A percentile compares a stretch with the other conserved stretches of the same genome.
These are phyloP conservation scores for Ictalurus punctatus DNA, from an alignment of 2,113 vertebrate species.

Conservation along the genomic window DNA sequence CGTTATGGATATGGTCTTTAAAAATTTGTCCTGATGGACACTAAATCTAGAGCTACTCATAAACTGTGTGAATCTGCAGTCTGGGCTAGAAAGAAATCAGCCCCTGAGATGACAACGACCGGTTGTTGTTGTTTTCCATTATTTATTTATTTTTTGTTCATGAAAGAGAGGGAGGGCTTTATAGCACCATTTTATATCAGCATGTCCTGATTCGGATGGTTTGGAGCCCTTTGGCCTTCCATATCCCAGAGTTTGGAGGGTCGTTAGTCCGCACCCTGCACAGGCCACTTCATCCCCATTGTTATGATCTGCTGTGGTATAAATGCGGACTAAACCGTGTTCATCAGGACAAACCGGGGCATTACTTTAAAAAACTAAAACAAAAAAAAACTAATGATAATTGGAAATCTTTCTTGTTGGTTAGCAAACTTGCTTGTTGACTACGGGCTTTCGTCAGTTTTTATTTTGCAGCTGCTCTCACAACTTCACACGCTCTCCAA, in stretches of 20 bases:
- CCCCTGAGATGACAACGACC: no score
- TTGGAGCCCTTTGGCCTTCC: constrained; percentile 17
- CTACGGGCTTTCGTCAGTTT: background rate
- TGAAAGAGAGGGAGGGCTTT: no score
- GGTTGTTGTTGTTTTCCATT: background rate
- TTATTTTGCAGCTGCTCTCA: background rate
- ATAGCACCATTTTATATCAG: background rate
- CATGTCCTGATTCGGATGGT: background rate
- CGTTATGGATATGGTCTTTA: background rate
- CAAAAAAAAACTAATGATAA: background rate
- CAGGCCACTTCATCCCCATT: constrained; percentile 4
- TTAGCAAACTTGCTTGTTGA: background rate
- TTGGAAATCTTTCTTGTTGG: background rate
- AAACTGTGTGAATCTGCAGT: background rate
- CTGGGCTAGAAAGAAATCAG: background rate
- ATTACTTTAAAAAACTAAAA: background rate
- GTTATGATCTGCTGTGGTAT: constrained; percentile 4
- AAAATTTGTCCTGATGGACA: background rate
- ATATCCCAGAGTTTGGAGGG: background rate
- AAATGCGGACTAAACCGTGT: background rate
- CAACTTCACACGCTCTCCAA: background rate
- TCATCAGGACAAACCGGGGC: background rate
- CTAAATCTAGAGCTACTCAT: background rate
- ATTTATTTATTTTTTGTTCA: no score
- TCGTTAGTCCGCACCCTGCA: background rate